phyloP scores from a whole-genome alignment of 2,113 vertebrate species.

The Neotragus pygmaeus region DNA sequence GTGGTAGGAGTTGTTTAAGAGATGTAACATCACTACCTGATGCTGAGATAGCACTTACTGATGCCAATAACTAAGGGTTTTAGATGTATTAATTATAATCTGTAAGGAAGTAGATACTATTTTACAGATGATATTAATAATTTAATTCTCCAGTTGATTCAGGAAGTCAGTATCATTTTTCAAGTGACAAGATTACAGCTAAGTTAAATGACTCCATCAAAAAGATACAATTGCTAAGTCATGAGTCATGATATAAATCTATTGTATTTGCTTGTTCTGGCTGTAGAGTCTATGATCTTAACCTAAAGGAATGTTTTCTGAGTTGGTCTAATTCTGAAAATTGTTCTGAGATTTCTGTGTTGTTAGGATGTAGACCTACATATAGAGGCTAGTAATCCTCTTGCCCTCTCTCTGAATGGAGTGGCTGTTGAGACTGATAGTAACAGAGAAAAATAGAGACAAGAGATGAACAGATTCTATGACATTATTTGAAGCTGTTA shows the following conservation, averaged over 20 bases:
- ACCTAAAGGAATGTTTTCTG: background rate
- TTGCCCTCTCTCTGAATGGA: background rate
- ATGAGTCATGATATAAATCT: background rate
- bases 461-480: background rate
- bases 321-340: background rate
- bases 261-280: background rate
- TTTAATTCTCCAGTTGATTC: background rate
- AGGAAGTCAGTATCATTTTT: background rate
- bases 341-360: background rate
- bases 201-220: background rate
- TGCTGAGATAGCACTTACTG: background rate
- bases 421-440: background rate
- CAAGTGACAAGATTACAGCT: background rate
- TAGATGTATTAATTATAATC: background rate
- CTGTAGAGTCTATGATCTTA: background rate
- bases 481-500: background rate
- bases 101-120: background rate
- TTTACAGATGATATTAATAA: background rate
- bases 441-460: background rate
- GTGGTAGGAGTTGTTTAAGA: background rate
- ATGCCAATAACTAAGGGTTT: background rate
- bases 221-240: background rate
- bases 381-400: background rate
- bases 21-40: background rate
- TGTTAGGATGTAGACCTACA: background rate